Evolutionary conservation across 2,113 vertebrate genomes (phyloP).

Genomic region (Sterrhoptilus dennistouni): DNA sequence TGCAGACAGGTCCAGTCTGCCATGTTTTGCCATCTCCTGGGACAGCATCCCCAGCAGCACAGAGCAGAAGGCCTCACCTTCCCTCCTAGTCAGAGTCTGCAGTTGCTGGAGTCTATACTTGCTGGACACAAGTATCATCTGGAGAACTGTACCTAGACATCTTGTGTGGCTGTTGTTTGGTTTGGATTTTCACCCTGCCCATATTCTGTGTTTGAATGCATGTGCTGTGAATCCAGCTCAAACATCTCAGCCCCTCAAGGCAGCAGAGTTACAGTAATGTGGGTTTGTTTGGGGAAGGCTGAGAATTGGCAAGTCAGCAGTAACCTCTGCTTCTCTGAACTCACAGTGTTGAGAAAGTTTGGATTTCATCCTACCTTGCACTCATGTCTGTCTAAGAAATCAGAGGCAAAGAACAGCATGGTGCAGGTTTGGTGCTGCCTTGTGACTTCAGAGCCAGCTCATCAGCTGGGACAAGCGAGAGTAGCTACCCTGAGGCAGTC

Average conservation of each 20-base stretch:
- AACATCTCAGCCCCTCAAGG: background rate
- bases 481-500: background rate
- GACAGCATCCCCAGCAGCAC: background rate
- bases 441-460: background rate
- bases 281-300: background rate
- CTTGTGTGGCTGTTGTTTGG: background rate
- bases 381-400: background rate
- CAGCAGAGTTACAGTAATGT: background rate
- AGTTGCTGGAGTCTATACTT: background rate
- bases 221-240: background rate
- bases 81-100: background rate
- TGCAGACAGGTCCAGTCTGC: background rate
- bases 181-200: background rate
- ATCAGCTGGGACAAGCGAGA: background rate
- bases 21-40: fast-evolving
- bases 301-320: background rate
- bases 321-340: background rate
- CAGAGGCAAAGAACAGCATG: background rate
- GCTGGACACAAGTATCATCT: background rate
- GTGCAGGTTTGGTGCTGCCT: background rate
- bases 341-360: background rate
- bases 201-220: background rate
- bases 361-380: background rate
- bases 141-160: fast-evolving
- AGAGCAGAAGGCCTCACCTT: background rate